A percentile compares a stretch with the other conserved stretches of the same genome.
phyloP scores from a whole-genome alignment of 2,888 invertebrate genomes.

The Galerucella nymphaeae region DNA sequence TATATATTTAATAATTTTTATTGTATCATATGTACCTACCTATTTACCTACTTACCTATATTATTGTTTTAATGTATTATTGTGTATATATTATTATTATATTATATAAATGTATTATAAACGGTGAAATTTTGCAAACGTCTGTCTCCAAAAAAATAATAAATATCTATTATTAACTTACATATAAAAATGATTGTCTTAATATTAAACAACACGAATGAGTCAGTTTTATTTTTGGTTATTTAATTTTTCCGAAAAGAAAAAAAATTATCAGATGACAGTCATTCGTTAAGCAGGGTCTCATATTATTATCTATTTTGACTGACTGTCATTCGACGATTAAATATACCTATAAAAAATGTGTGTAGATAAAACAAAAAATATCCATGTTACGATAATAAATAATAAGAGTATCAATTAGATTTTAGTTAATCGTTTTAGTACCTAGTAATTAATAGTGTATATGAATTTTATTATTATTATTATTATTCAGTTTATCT shows the following conservation, averaged over 20 bases:
- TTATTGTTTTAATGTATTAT: slow-evolving; percentile 35
- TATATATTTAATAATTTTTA: slow-evolving; percentile 32
- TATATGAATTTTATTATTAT: slow-evolving; percentile 57
- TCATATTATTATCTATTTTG: slow-evolving; percentile 64
- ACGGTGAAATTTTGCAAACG: slow-evolving; percentile 1
- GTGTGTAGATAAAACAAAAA: slow-evolving; percentile 56
- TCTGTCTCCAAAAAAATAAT: neutral
- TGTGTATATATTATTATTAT: slow-evolving; percentile 27
- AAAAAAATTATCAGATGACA: slow-evolving; percentile 60
- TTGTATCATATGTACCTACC: slow-evolving; percentile 36
- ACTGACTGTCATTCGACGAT: slow-evolving; percentile 61
- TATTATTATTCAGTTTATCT: slow-evolving; percentile 54
- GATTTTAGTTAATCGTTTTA: slow-evolving; percentile 55
- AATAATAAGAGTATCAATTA: slow-evolving; percentile 48
- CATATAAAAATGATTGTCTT: neutral
- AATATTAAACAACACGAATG: neutral
- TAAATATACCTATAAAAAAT: slow-evolving; percentile 52
- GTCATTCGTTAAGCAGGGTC: slow-evolving; percentile 65
- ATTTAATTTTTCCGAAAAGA: slow-evolving; percentile 24
- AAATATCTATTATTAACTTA: neutral
- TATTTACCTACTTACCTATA: no score
- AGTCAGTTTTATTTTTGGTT: slow-evolving; percentile 36
- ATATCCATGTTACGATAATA: slow-evolving; percentile 53
- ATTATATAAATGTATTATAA: no score
- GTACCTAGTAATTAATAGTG: slow-evolving; percentile 56